A percentile compares a stretch with the other conserved stretches of the same genome.
These are phyloP conservation scores for Sprattus sprattus DNA, from an alignment of 2,113 vertebrate genomes.

Conservation along the genomic window DNA sequence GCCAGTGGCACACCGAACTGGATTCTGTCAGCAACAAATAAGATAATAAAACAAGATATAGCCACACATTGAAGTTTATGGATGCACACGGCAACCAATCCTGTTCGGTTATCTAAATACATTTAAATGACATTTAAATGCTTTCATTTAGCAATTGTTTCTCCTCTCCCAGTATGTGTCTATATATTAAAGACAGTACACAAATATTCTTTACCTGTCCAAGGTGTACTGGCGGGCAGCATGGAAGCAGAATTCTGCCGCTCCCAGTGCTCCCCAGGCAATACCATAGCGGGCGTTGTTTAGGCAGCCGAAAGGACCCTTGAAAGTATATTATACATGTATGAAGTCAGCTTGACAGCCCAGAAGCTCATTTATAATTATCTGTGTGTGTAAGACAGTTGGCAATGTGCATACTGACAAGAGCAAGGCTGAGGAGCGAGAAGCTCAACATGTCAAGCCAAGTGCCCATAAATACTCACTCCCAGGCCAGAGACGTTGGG, in stretches of 20 bases:
- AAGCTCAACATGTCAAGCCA: neutral
- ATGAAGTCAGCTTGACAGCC: neutral
- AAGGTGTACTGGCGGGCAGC: conserved; percentile 68
- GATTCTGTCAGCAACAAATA: conserved; percentile 60
- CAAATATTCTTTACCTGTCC: conserved; percentile 58
- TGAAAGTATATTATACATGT: neutral
- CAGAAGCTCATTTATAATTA: neutral
- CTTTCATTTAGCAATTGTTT: neutral
- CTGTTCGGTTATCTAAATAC: neutral
- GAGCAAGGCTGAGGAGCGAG: neutral
- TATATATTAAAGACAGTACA: neutral
- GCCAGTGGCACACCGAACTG: conserved; percentile 87
- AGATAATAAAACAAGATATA: neutral
- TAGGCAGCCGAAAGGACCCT: conserved; percentile 91
- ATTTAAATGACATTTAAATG: neutral
- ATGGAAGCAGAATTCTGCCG: conserved; percentile 90
- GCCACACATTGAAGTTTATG: neutral
- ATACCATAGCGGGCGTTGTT: conserved; percentile 90
- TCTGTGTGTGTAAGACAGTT: neutral
- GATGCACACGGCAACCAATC: too few relatives aligned
- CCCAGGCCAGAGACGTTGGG: conserved; percentile 72
- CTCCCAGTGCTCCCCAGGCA: conserved; percentile 86
- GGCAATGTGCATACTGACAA: neutral
- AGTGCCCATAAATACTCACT: conserved; percentile 64
- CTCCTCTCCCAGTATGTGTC: neutral